A percentile compares a stretch with the other conserved stretches of the same genome.
These are phyloP conservation scores for Papilio elwesi DNA, from an alignment of 2,888 invertebrate genomes.

Conservation along the genomic window DNA sequence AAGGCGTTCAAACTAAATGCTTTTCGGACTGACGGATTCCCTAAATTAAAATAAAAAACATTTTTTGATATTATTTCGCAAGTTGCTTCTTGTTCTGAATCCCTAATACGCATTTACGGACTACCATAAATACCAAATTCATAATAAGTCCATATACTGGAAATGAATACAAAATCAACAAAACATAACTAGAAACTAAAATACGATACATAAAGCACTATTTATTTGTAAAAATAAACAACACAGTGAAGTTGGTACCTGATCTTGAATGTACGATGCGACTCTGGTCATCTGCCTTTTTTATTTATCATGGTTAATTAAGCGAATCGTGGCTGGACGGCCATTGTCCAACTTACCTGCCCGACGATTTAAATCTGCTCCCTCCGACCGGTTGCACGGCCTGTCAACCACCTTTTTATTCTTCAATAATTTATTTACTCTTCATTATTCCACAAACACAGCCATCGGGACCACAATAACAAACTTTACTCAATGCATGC, in stretches of 20 bases:
- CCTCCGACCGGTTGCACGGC: constrained; percentile 67
- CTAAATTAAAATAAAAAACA: too few relatives aligned
- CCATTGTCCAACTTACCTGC: constrained; percentile 79
- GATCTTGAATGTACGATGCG: constrained; percentile 52
- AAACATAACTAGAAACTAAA: constrained; percentile 10
- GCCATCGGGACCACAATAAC: constrained; percentile 57
- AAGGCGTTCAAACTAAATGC: too few relatives aligned
- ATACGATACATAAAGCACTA: constrained; percentile 40
- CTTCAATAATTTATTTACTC: constrained; percentile 67
- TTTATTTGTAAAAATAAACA: constrained; percentile 46
- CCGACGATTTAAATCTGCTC: constrained; percentile 70
- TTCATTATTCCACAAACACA: constrained; percentile 67
- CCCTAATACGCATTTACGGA: too few relatives aligned
- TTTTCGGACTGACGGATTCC: too few relatives aligned
- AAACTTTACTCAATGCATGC: constrained; percentile 45
- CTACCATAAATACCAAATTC: too few relatives aligned
- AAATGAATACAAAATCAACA: constrained; percentile 26
- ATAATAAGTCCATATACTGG: not conserved
- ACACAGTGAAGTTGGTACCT: constrained; percentile 42
- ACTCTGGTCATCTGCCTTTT: constrained; percentile 53
- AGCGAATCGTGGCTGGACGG: constrained; percentile 74
- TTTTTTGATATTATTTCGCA: too few relatives aligned
- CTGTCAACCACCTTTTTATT: constrained; percentile 70
- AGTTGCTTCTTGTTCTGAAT: too few relatives aligned
- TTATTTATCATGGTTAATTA: constrained; percentile 78